Evolutionary conservation across 1,140 invertebrate species (phyloP).

Genomic region (Brachionus koreanus): DNA sequence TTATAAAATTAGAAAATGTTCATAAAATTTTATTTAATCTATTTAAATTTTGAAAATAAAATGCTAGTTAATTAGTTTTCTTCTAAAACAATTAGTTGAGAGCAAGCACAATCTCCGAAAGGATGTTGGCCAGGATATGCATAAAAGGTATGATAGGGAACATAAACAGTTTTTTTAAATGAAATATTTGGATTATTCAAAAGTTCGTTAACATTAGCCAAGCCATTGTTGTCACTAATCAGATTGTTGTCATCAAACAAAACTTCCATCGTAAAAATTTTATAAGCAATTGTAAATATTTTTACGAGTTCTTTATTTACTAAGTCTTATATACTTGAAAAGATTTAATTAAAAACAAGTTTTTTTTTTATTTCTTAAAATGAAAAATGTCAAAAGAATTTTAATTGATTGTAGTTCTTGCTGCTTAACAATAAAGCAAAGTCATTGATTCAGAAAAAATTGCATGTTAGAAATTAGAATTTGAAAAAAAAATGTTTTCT

Average conservation of each 20-base stretch:
- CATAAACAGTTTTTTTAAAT: background rate
- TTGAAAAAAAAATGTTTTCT: background rate
- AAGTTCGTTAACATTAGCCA: background rate
- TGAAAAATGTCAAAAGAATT: background rate
- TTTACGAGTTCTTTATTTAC: background rate
- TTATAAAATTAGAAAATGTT: background rate
- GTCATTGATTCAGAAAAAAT: background rate
- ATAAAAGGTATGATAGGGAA: background rate
- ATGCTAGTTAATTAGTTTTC: background rate
- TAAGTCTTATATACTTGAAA: background rate
- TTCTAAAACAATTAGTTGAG: background rate
- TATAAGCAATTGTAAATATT: too few relatives aligned
- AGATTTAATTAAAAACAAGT: background rate
- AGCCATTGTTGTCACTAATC: background rate
- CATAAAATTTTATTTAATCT: background rate
- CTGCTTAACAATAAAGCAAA: background rate
- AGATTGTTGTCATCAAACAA: background rate
- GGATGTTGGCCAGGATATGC: constrained; percentile 11
- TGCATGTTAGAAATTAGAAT: background rate
- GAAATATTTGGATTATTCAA: background rate
- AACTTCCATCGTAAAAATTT: background rate
- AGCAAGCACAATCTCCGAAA: background rate
- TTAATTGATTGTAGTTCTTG: background rate
- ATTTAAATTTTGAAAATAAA: background rate
- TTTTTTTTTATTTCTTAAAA: background rate